A percentile compares a stretch with the other conserved stretches of the same genome.
Evolutionary conservation across 2,888 invertebrate genomes (phyloP).

Genomic region (Epinotia nisella): DNA sequence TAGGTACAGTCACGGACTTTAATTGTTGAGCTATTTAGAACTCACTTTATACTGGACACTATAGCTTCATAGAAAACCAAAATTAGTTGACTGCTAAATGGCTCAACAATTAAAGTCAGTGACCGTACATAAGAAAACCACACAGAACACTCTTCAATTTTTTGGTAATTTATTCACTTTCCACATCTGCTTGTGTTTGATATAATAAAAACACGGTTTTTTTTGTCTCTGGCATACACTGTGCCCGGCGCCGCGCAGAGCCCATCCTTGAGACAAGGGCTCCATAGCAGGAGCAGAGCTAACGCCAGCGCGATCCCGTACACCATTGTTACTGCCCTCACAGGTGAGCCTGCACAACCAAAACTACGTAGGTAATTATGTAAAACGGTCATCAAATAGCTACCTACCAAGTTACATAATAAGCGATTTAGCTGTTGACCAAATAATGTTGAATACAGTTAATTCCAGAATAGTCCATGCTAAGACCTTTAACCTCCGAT

Average conservation of each 20-base stretch:
- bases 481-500: too few species aligned
- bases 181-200: neutral
- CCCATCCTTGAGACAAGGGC: neutral
- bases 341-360: neutral
- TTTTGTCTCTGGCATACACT: conserved; percentile 23
- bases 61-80: too few species aligned
- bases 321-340: neutral
- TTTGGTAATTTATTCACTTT: conserved; percentile 1
- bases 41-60: too few species aligned
- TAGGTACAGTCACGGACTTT: too few species aligned
- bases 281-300: conserved; percentile 1
- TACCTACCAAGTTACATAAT: too few species aligned
- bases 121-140: too few species aligned
- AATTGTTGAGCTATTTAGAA: too few species aligned
- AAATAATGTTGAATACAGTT: too few species aligned
- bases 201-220: conserved; percentile 16
- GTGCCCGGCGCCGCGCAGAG: conserved; percentile 1
- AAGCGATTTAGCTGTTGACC: too few species aligned
- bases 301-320: neutral
- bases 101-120: too few species aligned
- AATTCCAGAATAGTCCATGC: too few species aligned
- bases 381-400: neutral
- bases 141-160: neutral
- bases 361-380: neutral
- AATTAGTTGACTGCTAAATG: too few species aligned